Conservation (phyloP, 2,888 invertebrate species). For the Torymus auratus region DNA sequence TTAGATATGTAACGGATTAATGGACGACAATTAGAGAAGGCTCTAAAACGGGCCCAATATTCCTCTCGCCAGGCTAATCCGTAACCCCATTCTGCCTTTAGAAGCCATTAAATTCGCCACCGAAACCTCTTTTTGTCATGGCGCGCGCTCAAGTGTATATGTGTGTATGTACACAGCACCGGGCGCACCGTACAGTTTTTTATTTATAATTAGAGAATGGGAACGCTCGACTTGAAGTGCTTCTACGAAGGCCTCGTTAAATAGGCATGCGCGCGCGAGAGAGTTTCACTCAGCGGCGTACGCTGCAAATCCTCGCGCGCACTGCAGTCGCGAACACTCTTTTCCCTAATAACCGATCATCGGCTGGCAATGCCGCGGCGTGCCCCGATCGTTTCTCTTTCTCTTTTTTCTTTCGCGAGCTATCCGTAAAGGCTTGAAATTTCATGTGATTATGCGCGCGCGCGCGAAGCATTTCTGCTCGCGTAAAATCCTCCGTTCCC, state of each 20-base stretch:
- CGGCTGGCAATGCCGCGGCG: slow-evolving; percentile 19
- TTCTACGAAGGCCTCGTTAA: slow-evolving; percentile 30
- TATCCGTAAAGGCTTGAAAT: background rate
- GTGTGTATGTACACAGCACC: background rate
- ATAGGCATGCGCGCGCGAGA: background rate
- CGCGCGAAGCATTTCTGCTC: no score
- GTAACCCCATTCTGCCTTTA: background rate
- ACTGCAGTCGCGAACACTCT: background rate
- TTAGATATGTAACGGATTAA: no score
- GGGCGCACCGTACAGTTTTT: slow-evolving; percentile 10
- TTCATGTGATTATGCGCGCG: background rate
- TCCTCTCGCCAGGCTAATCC: no score
- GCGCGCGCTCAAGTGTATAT: no score
- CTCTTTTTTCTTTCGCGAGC: no score
- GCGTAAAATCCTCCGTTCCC: background rate
- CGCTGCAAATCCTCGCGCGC: background rate
- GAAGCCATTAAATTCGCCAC: slow-evolving; percentile 27
- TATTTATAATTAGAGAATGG: slow-evolving; percentile 40
- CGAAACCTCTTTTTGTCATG: slow-evolving; percentile 41
- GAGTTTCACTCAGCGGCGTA: slow-evolving; percentile 2
- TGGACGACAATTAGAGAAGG: no score
- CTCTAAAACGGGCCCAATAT: no score
- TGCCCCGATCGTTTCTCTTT: slow-evolving; percentile 5
- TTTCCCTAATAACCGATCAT: slow-evolving; percentile 39
- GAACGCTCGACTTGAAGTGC: slow-evolving; percentile 11